A percentile compares a stretch with the other conserved stretches of the same genome.
phyloP scores from a whole-genome alignment of 1,140 invertebrate genomes.

The Monomorium pharaonis region DNA sequence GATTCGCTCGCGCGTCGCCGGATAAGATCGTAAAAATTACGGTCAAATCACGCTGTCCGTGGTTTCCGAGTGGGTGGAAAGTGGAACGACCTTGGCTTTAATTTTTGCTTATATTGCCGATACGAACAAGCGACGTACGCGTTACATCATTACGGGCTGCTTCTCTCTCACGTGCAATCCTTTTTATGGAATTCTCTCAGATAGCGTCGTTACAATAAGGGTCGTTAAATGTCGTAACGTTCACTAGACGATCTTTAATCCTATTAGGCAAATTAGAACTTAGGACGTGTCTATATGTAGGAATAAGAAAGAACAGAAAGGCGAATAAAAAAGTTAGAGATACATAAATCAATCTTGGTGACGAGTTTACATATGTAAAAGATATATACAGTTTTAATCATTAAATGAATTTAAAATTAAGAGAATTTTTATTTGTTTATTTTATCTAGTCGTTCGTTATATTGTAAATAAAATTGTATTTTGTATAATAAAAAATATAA shows the following conservation, averaged over 20 bases:
- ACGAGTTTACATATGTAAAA: no score
- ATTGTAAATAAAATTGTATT: no score
- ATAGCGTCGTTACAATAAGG: not conserved
- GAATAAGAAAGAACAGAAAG: not conserved
- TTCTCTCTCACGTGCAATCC: constrained; percentile 28
- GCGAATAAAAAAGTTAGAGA: not conserved
- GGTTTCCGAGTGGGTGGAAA: constrained; percentile 76
- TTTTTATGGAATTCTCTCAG: constrained; percentile 43
- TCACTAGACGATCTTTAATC: not conserved
- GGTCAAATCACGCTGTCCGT: constrained; percentile 23
- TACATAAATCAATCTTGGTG: not conserved
- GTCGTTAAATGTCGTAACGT: not conserved
- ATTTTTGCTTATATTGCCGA: constrained; percentile 54
- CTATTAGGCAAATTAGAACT: constrained; percentile 13
- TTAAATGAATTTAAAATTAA: no score
- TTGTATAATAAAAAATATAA: no score
- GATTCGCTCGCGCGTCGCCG: not conserved
- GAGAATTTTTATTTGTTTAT: no score
- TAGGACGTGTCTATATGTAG: not conserved
- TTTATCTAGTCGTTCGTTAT: no score
- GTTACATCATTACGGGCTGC: constrained; percentile 63
- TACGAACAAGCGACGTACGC: constrained; percentile 33
- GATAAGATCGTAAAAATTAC: constrained; percentile 60
- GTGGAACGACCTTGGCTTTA: constrained; percentile 81
- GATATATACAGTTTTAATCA: no score